Evolutionary conservation across 2,113 vertebrate species (phyloP).

Genomic region (Urocynchramus pylzowi): DNA sequence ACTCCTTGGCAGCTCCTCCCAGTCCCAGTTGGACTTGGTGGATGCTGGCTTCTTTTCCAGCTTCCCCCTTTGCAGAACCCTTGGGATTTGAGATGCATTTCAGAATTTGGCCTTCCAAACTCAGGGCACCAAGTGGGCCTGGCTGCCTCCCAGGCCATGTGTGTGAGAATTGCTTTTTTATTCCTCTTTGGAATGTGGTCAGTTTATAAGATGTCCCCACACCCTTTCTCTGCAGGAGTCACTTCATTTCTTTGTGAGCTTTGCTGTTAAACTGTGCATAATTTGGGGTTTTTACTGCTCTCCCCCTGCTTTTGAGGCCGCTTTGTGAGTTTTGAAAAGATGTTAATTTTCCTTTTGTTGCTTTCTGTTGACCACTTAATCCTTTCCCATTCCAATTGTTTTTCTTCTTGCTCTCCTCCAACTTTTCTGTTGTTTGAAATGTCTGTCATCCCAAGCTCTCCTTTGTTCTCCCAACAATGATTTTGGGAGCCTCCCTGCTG

Average conservation of each 20-base stretch:
- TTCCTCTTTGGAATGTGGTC: constrained; percentile 32
- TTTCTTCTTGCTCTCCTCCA: constrained; percentile 39
- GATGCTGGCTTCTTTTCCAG: neutral
- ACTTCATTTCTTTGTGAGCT: constrained; percentile 45
- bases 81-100: neutral
- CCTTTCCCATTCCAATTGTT: constrained; percentile 53
- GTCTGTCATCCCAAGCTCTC: constrained; percentile 35
- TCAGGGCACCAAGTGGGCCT: neutral
- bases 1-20: neutral
- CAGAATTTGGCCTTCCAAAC: neutral
- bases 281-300: constrained; percentile 57
- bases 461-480: constrained; percentile 60
- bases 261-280: constrained; percentile 43
- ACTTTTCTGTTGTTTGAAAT: constrained; percentile 50
- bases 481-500: constrained; percentile 35
- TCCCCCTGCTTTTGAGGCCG: constrained; percentile 7
- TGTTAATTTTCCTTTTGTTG: constrained; percentile 61
- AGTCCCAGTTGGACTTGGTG: neutral
- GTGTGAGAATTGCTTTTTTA: constrained; percentile 1
- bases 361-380: constrained; percentile 60
- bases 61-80: neutral
- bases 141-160: constrained; percentile 23
- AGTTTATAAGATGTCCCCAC: constrained; percentile 44
- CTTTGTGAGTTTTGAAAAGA: constrained; percentile 63
- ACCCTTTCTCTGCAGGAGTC: constrained; percentile 57